Conservation (phyloP, 1,140 invertebrate species). For the Drosophila simulans region DNA sequence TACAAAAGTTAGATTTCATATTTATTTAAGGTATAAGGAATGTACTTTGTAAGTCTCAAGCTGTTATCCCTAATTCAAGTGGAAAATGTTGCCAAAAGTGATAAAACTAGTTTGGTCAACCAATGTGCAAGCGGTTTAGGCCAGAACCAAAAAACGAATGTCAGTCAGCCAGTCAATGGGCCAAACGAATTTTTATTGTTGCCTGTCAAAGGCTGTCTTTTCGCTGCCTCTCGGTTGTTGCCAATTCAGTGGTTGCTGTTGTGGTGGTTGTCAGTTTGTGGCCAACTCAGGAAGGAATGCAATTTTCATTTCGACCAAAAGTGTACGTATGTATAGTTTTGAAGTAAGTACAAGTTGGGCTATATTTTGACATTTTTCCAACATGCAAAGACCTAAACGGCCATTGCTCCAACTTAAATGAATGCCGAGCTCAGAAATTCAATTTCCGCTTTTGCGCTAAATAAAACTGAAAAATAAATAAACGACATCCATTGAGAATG, state of each 20-base stretch:
- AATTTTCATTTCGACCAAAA: constrained; percentile 47
- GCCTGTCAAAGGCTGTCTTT: constrained; percentile 52
- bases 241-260: constrained; percentile 24
- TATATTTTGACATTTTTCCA: constrained; percentile 40
- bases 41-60: neutral
- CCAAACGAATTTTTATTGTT: constrained; percentile 51
- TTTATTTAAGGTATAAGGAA: too few relatives aligned
- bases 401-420: constrained; percentile 20
- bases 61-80: neutral
- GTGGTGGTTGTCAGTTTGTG: constrained; percentile 46
- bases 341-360: constrained; percentile 33
- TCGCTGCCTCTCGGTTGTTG: constrained; percentile 27
- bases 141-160: constrained; percentile 25
- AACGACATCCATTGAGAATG: constrained; percentile 19
- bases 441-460: constrained; percentile 38
- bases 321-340: constrained; percentile 15
- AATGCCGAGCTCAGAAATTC: constrained; percentile 45
- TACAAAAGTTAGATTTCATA: too few relatives aligned
- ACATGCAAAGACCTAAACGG: constrained; percentile 28
- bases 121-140: neutral
- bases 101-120: neutral
- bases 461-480: constrained; percentile 25
- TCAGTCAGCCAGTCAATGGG: constrained; percentile 54
- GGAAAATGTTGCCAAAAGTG: too few relatives aligned
- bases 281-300: constrained; percentile 44